These are phyloP conservation scores for Xestoiulus laeticollis DNA, from an alignment of 2,888 invertebrate species.

Conservation along the genomic window DNA sequence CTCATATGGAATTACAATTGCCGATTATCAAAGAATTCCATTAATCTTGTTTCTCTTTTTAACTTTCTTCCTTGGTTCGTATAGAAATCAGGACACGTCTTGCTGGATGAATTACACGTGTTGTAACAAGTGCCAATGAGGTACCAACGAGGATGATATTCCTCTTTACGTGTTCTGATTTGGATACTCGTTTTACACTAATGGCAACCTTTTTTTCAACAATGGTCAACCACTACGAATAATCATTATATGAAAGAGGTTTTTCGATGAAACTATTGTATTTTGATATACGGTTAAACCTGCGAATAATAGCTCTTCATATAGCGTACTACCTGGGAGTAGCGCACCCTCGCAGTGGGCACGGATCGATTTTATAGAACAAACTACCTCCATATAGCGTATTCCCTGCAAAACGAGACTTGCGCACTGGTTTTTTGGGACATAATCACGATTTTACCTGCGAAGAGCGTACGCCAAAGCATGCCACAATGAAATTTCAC, in stretches of 20 bases:
- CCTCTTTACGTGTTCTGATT: background rate
- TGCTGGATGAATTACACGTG: background rate
- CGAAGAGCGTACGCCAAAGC: too few species aligned
- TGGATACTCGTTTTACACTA: background rate
- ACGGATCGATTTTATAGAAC: too few species aligned
- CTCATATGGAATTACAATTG: conserved; percentile 11
- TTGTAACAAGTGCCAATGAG: background rate
- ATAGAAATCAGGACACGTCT: background rate
- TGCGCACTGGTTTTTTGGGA: background rate
- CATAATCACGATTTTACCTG: too few species aligned
- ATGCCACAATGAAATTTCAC: too few species aligned
- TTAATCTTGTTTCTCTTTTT: background rate
- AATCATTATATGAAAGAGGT: background rate
- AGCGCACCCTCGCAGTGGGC: too few species aligned
- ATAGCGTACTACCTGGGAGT: too few species aligned
- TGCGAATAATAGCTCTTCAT: too few species aligned
- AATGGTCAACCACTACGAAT: background rate
- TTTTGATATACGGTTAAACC: too few species aligned
- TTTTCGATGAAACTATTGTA: too few species aligned
- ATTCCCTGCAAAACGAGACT: too few species aligned
- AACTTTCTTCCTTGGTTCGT: background rate
- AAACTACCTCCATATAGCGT: too few species aligned
- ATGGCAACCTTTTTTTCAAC: background rate
- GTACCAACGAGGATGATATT: background rate
- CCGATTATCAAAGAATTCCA: conserved; percentile 29